phyloP scores from a whole-genome alignment of 2,113 vertebrate species.

The Jacana jacana region DNA sequence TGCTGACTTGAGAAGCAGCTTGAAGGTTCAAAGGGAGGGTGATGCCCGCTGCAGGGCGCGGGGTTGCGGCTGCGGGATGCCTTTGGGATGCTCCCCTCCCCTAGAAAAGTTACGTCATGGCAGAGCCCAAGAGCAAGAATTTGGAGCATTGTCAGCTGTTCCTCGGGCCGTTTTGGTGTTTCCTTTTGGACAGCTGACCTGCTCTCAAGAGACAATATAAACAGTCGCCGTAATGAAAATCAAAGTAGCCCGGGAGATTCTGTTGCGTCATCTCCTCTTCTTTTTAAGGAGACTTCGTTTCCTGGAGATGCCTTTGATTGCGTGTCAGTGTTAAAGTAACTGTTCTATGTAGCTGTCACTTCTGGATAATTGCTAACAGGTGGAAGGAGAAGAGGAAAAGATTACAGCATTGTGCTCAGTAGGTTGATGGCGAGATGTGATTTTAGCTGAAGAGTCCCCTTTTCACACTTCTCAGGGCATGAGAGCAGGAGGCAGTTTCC shows the following conservation, averaged over 20 bases:
- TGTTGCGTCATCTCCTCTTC: slow-evolving; percentile 53
- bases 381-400: slow-evolving; percentile 53
- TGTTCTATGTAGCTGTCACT: slow-evolving; percentile 52
- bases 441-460: slow-evolving; percentile 9
- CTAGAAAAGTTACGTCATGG: slow-evolving; percentile 68
- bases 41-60: not conserved
- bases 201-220: slow-evolving; percentile 65
- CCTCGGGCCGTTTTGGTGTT: slow-evolving; percentile 66
- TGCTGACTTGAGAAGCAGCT: not conserved
- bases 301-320: slow-evolving; percentile 60
- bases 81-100: slow-evolving; percentile 32
- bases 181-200: slow-evolving; percentile 77
- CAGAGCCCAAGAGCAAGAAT: slow-evolving; percentile 61
- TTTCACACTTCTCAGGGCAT: slow-evolving; percentile 26
- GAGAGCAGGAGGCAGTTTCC: not conserved
- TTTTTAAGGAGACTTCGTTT: slow-evolving; percentile 55
- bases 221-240: slow-evolving; percentile 63
- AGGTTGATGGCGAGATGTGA: slow-evolving; percentile 32
- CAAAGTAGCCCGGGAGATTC: slow-evolving; percentile 56
- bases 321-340: slow-evolving; percentile 40
- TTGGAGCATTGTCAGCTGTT: slow-evolving; percentile 78
- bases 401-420: slow-evolving; percentile 21
- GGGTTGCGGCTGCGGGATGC: not conserved
- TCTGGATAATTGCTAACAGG: slow-evolving; percentile 56
- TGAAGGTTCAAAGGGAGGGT: not conserved